Evolutionary conservation across 2,113 vertebrate species (phyloP), one percentile per base, ranked within the genome.

Genomic region (Symphodus melops): DNA sequence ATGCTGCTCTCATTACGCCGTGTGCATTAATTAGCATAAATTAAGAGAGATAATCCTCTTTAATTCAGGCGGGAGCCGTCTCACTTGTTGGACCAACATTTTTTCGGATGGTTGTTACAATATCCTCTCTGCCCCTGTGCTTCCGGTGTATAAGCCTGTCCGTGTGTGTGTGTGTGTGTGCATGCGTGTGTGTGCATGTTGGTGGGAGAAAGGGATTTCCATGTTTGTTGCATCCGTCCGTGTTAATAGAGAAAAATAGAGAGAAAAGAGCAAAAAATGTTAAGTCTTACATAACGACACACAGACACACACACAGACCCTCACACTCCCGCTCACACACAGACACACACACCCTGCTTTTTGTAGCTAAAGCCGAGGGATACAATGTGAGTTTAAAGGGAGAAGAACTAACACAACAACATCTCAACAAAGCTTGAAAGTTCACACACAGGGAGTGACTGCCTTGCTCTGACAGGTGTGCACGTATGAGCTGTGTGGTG

Each of bases 21-120:
- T 89, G 72, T 41, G 90, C 88, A 92, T 90, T 79, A 23, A 93
- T 94, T 93, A 91, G 55, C 92, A 94, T 94, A 91, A 83, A 86
- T 93, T 91, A 91, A 81, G 64, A 65, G 70, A 64, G 84, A 86
- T 92, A 90, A 92, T 90, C 87, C 84, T 65, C 75, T 81, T 85
- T 69, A 90, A 89, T 89, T 89, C 83, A 88, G 82, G 58, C 81
- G 28, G 81, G 74, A 86, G 73, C 72, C 69, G 88, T 90, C 84
- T 90, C 85, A 89, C 85, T 93, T 91, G 86, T 90, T 88, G 85
- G 79, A 81, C 86, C 68, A 85, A 85, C 85, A 75, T 90, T 89
- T 87, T 81, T 71, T 65, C 37, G 3, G 71, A 66, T 64, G 68
- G 78, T 91, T 74, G 86, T 79, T 81, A 90, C 84, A 90, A 87